Conservation (phyloP, 2,797 vertebrate genomes). For the Lates japonicus region DNA sequence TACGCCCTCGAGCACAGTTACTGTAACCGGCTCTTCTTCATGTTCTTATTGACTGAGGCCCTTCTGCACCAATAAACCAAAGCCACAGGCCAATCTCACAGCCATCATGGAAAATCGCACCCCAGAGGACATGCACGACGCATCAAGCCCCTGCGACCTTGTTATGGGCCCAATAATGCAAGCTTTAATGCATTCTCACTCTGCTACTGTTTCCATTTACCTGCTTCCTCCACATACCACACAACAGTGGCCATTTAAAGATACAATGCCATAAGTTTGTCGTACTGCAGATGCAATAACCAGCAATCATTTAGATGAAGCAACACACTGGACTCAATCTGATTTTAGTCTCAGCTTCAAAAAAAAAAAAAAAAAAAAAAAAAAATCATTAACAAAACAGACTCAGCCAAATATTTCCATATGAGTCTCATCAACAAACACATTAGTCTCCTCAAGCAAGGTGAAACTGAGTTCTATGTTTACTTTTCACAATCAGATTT, state of each 20-base stretch:
- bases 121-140: not conserved
- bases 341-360: not conserved
- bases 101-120: constrained; percentile 56
- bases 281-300: not conserved
- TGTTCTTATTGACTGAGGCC: constrained; percentile 47
- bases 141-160: constrained; percentile 16
- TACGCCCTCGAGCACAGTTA: not conserved
- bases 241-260: not conserved
- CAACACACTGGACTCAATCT: not conserved
- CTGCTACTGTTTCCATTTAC: constrained; percentile 37
- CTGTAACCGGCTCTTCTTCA: constrained; percentile 44
- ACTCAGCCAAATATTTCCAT: not conserved
- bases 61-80: constrained; percentile 64
- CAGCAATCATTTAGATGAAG: not conserved
- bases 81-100: constrained; percentile 21
- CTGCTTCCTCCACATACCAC: constrained; percentile 9
- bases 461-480: constrained; percentile 28
- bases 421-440: constrained; percentile 9
- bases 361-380: too few species aligned
- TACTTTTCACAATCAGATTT: constrained; percentile 5
- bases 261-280: not conserved
- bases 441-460: not conserved
- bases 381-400: constrained; percentile 7
- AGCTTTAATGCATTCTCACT: constrained; percentile 38
- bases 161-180: constrained; percentile 36